Evolutionary conservation across 2,113 vertebrate genomes (phyloP).

Genomic region (western clawed frog (Xenopus tropicalis)): DNA sequence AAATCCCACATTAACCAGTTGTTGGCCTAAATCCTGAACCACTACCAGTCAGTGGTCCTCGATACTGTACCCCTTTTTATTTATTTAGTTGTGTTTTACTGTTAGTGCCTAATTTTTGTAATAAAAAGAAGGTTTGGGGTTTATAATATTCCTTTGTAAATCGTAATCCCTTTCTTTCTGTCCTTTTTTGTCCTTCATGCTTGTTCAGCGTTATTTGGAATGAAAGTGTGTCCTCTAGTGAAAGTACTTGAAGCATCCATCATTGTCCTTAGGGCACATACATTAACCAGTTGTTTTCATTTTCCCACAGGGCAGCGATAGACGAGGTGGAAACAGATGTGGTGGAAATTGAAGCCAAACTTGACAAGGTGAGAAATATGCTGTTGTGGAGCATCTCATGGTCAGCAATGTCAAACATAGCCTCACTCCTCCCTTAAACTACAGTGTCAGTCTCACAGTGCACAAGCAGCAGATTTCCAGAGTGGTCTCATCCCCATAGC

Average conservation of each 20-base stretch:
- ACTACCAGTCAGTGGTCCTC: too few relatives aligned
- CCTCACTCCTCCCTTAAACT: neutral
- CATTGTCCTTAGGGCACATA: neutral
- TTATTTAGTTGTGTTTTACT: too few relatives aligned
- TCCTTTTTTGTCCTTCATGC: neutral
- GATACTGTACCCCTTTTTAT: too few relatives aligned
- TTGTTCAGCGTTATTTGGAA: neutral
- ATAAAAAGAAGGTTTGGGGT: too few relatives aligned
- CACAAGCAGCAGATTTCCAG: neutral
- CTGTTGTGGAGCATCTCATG: neutral
- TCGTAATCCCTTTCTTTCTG: neutral
- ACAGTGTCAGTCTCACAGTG: neutral
- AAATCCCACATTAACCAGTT: too few relatives aligned
- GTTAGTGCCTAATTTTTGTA: too few relatives aligned
- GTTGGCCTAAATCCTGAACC: too few relatives aligned
- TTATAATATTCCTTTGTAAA: neutral
- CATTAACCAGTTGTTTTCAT: slow-evolving; percentile 10
- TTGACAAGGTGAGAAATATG: slow-evolving; percentile 82
- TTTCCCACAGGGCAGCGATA: slow-evolving; percentile 82
- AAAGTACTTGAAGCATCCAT: neutral
- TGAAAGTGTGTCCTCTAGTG: neutral
- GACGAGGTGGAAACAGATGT: slow-evolving; percentile 97
- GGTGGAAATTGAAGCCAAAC: slow-evolving; percentile 92
- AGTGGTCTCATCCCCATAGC: neutral
- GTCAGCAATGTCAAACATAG: slow-evolving; percentile 11